phyloP scores from a whole-genome alignment of 1,140 invertebrate genomes.

The Limonius californicus region DNA sequence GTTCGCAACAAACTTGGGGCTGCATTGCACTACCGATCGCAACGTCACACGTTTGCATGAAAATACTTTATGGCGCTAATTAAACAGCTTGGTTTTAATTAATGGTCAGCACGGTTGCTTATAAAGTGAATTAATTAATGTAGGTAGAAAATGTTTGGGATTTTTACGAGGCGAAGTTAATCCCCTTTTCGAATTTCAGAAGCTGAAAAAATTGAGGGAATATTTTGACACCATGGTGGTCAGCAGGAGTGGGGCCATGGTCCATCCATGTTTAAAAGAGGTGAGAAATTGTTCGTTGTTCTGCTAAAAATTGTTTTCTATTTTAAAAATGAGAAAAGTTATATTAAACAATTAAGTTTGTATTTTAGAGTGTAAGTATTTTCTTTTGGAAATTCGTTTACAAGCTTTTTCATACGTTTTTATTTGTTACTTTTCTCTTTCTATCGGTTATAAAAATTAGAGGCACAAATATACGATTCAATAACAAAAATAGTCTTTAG shows the following conservation, averaged over 20 bases:
- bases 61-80: too few species aligned
- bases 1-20: not conserved
- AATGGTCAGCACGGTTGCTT: too few species aligned
- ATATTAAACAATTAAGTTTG: too few species aligned
- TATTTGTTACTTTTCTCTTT: not conserved
- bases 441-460: slow-evolving; percentile 9
- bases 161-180: too few species aligned
- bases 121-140: too few species aligned
- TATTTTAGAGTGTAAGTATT: too few species aligned
- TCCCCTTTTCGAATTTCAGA: not conserved
- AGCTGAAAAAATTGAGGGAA: not conserved
- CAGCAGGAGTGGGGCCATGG: slow-evolving; percentile 19
- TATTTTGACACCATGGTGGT: slow-evolving; percentile 28
- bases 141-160: too few species aligned
- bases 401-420: too few species aligned
- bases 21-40: not conserved
- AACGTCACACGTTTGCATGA: too few species aligned
- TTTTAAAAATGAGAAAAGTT: too few species aligned
- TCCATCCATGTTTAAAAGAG: slow-evolving; percentile 34
- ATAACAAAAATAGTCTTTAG: slow-evolving; percentile 17
- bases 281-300: slow-evolving; percentile 35
- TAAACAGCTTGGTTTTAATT: too few species aligned
- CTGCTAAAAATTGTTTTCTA: slow-evolving; percentile 20
- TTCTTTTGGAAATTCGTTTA: too few species aligned
- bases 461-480: not conserved